Evolutionary conservation across 1,140 invertebrate genomes (phyloP), one percentile per base, ranked within the genome.

Genomic region (Cydia pomonella): DNA sequence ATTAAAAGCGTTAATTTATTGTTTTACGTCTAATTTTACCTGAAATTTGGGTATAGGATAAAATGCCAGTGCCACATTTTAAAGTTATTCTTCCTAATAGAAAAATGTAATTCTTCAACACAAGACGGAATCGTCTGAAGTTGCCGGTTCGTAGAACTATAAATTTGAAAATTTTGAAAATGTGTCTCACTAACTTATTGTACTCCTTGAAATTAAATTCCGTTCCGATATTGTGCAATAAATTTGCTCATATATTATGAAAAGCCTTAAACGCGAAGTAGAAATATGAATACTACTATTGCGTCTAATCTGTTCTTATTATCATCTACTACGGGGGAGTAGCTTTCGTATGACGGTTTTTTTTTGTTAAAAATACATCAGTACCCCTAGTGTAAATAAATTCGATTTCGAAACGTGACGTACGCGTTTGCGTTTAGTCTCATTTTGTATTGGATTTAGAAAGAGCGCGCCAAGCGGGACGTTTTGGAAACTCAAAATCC

Each of bases 51-150:
- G 9, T 21, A 12, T 59, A 59, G 53, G 53, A 23, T 59, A 23
- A 53, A 53, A 23, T 23, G n/a, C n/a, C 53, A 23, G 53, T 59
- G 53, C 18, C 53, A 59, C 53, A 9, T 59, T 23, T 59, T 3
- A 59, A 59, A 10, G 53, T 59, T 18, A 59, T 59, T 23, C 21
- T 59, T 59, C 53, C 53, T 23, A 59, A 9, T 59, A 23, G 47
- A 50, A 50, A 50, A 9, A 12, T 53, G 6, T 53, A 7, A 53
- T 53, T 59, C 21, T 59, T 23, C 53, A n/a, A 23, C 53, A 59
- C 7, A 59, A 59, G 53, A 59, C 53, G 53, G 53, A 59, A 59
- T 59, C 53, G 21, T 21, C n/a, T 23, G 53, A 59, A 23, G 53
- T 59, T 23, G 50, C 50, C 50, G 5, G 50, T 53, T 18, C 50